phyloP scores from a whole-genome alignment of 1,140 invertebrate genomes.

The Mactra quadrangularis region DNA sequence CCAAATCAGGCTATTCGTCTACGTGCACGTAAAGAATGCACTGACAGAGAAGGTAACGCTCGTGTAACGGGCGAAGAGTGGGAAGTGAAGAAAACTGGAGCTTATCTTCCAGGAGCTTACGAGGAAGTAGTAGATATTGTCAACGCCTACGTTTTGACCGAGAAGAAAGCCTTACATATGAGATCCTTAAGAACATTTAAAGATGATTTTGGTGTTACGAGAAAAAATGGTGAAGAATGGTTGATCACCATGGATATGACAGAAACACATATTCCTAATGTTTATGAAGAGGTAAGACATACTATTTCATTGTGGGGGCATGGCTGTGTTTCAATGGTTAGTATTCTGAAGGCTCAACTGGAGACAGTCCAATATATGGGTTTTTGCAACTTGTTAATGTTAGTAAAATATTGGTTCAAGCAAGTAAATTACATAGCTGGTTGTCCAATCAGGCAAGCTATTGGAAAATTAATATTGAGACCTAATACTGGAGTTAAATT shows the following conservation, averaged over 20 bases:
- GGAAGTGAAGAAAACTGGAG: slow-evolving; percentile 84
- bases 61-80: slow-evolving; percentile 85
- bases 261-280: slow-evolving; percentile 85
- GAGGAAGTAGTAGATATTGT: slow-evolving; percentile 85
- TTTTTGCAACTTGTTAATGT: too few species aligned
- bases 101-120: slow-evolving; percentile 85
- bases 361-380: too few species aligned
- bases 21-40: slow-evolving; percentile 84
- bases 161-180: slow-evolving; percentile 85
- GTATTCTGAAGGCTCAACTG: too few species aligned
- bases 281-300: slow-evolving; percentile 84
- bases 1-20: slow-evolving; percentile 85
- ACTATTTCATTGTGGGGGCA: too few species aligned
- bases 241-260: slow-evolving; percentile 84
- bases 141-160: slow-evolving; percentile 84
- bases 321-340: too few species aligned
- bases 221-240: slow-evolving; percentile 86
- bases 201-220: slow-evolving; percentile 83
- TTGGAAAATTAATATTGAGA: too few species aligned
- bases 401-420: too few species aligned
- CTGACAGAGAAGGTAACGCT: slow-evolving; percentile 82
- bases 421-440: too few species aligned
- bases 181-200: slow-evolving; percentile 84
- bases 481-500: too few species aligned
- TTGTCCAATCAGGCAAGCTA: too few species aligned